These are phyloP conservation scores for Vanacampus margaritifer DNA, from an alignment of 2,113 vertebrate genomes.

Conservation along the genomic window DNA sequence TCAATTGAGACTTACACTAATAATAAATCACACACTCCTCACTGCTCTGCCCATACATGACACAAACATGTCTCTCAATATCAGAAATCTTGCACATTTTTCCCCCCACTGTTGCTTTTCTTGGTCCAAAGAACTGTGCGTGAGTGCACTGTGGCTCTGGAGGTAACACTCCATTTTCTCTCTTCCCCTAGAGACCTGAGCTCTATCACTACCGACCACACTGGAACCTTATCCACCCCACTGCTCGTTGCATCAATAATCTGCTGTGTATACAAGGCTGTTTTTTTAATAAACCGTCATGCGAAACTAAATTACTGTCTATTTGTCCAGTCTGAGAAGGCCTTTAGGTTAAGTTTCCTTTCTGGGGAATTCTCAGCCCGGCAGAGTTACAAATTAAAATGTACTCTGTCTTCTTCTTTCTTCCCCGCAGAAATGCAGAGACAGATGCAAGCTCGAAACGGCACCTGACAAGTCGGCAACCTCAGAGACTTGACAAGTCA, in stretches of 20 bases:
- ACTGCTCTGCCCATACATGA: slow-evolving; percentile 13
- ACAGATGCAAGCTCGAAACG: slow-evolving; percentile 21
- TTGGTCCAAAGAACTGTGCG: slow-evolving; percentile 26
- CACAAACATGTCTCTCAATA: background rate
- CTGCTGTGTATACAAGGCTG: slow-evolving; percentile 64
- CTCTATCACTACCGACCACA: slow-evolving; percentile 33
- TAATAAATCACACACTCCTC: slow-evolving; percentile 34
- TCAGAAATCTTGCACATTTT: background rate
- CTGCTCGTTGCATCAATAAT: slow-evolving; percentile 63
- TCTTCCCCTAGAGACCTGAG: slow-evolving; percentile 37
- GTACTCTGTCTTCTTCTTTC: slow-evolving; percentile 39
- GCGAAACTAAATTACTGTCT: slow-evolving; percentile 75
- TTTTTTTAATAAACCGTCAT: slow-evolving; percentile 71
- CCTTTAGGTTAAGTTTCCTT: slow-evolving; percentile 68
- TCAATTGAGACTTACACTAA: slow-evolving; percentile 22
- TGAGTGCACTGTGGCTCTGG: slow-evolving; percentile 35
- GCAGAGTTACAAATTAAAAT: slow-evolving; percentile 62
- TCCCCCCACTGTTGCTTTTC: background rate
- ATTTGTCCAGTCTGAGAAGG: slow-evolving; percentile 71
- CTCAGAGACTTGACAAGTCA: slow-evolving; percentile 34
- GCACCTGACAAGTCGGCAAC: slow-evolving; percentile 35
- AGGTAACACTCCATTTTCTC: slow-evolving; percentile 38
- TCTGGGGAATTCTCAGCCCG: slow-evolving; percentile 64
- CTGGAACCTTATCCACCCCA: slow-evolving; percentile 64
- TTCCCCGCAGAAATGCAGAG: slow-evolving; percentile 21